A percentile compares a stretch with the other conserved stretches of the same genome.
These are phyloP conservation scores for Heterotilapia buettikoferi DNA, from an alignment of 2,113 vertebrate genomes.

Conservation along the genomic window DNA sequence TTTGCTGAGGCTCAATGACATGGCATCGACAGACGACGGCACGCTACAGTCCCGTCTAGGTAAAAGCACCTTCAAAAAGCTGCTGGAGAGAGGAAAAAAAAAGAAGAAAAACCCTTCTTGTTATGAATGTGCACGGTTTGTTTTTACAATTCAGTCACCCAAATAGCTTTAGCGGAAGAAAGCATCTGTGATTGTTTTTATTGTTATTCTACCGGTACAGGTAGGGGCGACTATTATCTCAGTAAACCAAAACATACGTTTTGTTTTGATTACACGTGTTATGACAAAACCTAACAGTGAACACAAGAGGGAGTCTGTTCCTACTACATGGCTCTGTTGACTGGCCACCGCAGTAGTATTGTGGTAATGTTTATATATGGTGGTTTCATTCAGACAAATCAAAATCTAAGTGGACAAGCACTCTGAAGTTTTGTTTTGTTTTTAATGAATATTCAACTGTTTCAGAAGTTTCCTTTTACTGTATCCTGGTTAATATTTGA, in stretches of 20 bases:
- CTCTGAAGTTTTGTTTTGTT: not conserved
- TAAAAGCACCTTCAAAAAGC: constrained; percentile 39
- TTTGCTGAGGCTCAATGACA: constrained; percentile 94
- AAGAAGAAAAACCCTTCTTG: not conserved
- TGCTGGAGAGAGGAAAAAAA: not conserved
- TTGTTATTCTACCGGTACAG: not conserved
- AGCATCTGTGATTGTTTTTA: not conserved
- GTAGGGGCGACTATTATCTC: not conserved
- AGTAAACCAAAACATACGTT: not conserved
- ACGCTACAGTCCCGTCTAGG: constrained; percentile 92
- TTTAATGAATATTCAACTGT: not conserved
- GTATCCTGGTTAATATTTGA: not conserved
- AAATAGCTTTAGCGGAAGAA: not conserved
- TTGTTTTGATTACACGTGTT: not conserved
- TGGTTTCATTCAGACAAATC: not conserved
- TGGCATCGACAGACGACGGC: constrained; percentile 93
- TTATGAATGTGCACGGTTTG: not conserved
- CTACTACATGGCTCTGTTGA: not conserved
- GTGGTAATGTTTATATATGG: not conserved
- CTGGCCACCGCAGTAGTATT: not conserved
- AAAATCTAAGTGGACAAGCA: not conserved
- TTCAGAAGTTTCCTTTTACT: not conserved
- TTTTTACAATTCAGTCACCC: not conserved
- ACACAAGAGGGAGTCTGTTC: constrained; percentile 37
- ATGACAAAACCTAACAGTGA: not conserved